These are phyloP conservation scores for Formica aserva DNA, from an alignment of 2,888 invertebrate genomes.

Conservation along the genomic window DNA sequence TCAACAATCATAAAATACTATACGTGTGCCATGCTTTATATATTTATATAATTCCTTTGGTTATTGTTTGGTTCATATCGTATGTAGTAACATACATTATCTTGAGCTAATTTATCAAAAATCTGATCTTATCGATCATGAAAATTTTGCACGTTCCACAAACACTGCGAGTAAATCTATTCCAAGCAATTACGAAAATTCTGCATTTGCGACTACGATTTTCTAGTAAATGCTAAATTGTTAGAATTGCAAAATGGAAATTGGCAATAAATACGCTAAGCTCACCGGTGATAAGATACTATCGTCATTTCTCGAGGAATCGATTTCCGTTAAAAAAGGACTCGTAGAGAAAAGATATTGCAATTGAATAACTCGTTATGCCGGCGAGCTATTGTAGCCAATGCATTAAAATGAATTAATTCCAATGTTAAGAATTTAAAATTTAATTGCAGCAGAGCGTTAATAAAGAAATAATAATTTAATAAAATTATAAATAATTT, in stretches of 20 bases:
- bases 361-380: conserved; percentile 5
- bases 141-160: not conserved
- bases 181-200: not conserved
- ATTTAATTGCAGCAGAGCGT: not conserved
- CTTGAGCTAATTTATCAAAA: not conserved
- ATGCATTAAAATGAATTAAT: not conserved
- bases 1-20: not conserved
- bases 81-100: not conserved
- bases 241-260: not conserved
- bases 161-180: not conserved
- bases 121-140: not conserved
- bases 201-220: not conserved
- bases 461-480: not conserved
- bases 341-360: not conserved
- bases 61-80: not conserved
- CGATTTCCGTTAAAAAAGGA: conserved; percentile 30
- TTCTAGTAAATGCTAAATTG: not conserved
- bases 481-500: not conserved
- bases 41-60: not conserved
- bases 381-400: not conserved
- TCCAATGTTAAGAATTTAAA: not conserved
- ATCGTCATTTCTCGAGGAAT: conserved; percentile 22
- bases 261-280: conserved; percentile 8
- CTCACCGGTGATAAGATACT: conserved; percentile 1
- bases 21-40: not conserved